A percentile compares a stretch with the other conserved stretches of the same genome.
phyloP scores from a whole-genome alignment of 2,888 invertebrate genomes.

The Alentia gelatinosa region DNA sequence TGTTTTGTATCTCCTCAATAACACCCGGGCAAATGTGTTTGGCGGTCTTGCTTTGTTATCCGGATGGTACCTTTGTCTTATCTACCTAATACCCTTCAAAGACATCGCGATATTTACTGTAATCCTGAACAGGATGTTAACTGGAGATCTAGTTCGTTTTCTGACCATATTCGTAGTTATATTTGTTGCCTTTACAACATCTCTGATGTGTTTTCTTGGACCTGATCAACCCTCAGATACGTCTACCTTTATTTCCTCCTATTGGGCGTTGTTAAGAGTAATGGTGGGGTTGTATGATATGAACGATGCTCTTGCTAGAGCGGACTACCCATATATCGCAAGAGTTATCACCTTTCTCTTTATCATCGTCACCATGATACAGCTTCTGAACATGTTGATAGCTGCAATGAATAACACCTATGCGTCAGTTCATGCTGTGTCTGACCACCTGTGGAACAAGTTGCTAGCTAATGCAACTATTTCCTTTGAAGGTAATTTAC shows the following conservation, averaged over 20 bases:
- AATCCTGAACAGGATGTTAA: neutral
- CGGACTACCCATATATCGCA: neutral
- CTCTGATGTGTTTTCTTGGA: neutral
- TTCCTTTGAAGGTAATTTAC: neutral
- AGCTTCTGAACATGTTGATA: slow-evolving; percentile 6
- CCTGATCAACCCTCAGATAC: neutral
- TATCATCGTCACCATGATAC: neutral
- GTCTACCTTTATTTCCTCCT: neutral
- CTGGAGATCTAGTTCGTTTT: neutral
- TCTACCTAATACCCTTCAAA: neutral
- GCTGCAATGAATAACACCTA: slow-evolving; percentile 14
- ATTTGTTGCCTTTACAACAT: neutral
- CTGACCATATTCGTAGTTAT: neutral
- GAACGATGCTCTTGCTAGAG: neutral
- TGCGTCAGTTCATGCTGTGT: neutral
- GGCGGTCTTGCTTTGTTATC: neutral
- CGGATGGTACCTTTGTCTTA: neutral
- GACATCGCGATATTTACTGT: neutral
- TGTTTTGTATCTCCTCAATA: neutral
- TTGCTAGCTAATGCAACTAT: neutral
- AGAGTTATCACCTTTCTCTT: slow-evolving; percentile 2
- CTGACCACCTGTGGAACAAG: neutral
- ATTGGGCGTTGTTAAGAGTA: neutral
- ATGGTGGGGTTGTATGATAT: neutral
- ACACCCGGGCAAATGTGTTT: neutral